Evolutionary conservation across 2,113 vertebrate genomes (phyloP).

Genomic region (Urocitellus parryii): DNA sequence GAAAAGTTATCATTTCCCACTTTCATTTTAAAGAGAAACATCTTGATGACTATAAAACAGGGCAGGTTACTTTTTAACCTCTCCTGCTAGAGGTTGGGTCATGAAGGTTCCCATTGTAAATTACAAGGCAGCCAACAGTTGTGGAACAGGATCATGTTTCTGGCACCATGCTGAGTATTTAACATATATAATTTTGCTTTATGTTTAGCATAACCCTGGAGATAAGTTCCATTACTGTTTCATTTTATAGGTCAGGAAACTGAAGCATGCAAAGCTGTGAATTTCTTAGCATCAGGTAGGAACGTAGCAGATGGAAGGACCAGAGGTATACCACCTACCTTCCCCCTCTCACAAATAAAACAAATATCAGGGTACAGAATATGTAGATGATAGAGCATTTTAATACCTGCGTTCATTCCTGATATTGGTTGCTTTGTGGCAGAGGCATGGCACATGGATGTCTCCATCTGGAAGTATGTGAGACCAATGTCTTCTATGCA

Average conservation of each 20-base stretch:
- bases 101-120: background rate
- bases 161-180: background rate
- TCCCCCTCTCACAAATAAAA: background rate
- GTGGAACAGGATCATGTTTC: background rate
- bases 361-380: background rate
- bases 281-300: background rate
- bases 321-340: background rate
- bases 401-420: background rate
- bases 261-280: background rate
- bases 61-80: background rate
- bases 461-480: background rate
- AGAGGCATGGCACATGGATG: background rate
- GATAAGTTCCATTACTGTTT: background rate
- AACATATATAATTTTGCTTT: background rate
- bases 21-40: slow-evolving; percentile 18
- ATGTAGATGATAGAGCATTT: background rate
- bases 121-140: background rate
- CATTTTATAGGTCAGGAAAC: background rate
- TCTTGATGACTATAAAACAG: background rate
- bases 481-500: background rate
- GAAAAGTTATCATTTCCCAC: background rate
- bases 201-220: background rate
- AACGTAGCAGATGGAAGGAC: background rate
- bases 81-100: background rate
- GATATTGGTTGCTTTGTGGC: background rate